A percentile compares a stretch with the other conserved stretches of the same genome.
These are phyloP conservation scores for Shargacucullia verbasci DNA, from an alignment of 2,888 invertebrate genomes.

Conservation along the genomic window DNA sequence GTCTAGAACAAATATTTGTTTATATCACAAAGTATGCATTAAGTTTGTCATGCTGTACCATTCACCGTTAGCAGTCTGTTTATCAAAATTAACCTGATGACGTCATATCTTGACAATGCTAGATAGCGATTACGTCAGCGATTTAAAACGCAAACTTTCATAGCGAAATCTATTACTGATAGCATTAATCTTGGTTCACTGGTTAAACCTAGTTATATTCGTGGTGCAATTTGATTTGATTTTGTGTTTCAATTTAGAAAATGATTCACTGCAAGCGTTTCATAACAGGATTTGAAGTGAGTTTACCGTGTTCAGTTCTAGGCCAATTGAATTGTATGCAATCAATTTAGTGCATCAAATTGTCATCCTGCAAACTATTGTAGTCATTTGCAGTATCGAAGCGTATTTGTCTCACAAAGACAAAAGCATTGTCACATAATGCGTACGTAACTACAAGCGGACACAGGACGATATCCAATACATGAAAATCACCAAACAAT, in stretches of 20 bases:
- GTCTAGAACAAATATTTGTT: constrained; percentile 49
- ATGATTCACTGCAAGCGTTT: constrained; percentile 45
- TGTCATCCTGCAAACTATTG: constrained; percentile 57
- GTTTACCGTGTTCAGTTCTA: constrained; percentile 39
- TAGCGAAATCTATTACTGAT: constrained; percentile 50
- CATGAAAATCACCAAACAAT: constrained; percentile 79
- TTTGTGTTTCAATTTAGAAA: constrained; percentile 31
- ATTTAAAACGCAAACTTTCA: constrained; percentile 59
- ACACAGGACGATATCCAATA: constrained; percentile 86
- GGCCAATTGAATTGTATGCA: constrained; percentile 45
- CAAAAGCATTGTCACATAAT: constrained; percentile 78
- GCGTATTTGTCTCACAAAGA: constrained; percentile 76
- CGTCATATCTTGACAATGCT: constrained; percentile 53
- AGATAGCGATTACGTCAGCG: constrained; percentile 63
- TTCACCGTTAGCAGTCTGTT: constrained; percentile 46
- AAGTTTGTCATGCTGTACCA: constrained; percentile 31
- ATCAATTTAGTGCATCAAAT: constrained; percentile 58
- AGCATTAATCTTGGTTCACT: constrained; percentile 50
- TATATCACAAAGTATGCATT: constrained; percentile 37
- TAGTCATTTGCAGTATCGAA: constrained; percentile 62
- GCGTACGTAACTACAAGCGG: constrained; percentile 82
- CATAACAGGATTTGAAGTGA: constrained; percentile 48
- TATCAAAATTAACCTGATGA: constrained; percentile 49
- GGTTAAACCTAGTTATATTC: constrained; percentile 23
- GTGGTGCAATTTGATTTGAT: constrained; percentile 38